Base-by-base conservation (phyloP, 1,140 invertebrate genomes). In the Drosophila nigrodunni region DNA sequence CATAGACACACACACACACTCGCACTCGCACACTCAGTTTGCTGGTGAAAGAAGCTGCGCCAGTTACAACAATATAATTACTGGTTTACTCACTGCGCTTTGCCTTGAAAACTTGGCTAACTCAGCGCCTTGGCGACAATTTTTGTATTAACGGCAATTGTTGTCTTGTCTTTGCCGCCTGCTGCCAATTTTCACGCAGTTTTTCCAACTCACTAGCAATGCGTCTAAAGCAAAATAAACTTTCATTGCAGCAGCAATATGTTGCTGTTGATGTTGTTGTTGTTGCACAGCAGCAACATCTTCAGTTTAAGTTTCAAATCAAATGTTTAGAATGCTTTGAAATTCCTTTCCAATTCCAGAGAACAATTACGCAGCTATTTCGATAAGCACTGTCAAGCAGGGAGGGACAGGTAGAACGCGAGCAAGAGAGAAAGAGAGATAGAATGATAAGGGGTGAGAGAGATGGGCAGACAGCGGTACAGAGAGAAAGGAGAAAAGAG, bases 81-180 rank as follows among this genome's bases (percentile, higher is more conserved):
- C 86, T 80, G 80, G 83, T 88, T 88, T 76, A 52, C 74, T 52
- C 73, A 21, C 35, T n/a, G 8, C 39, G 50, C 57, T 25, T 39
- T 61, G 55, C 37, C 43, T 55, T 74, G 60, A 54, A 30, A 47
- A 47, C 44, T 5, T 7, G 10, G 49, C 49, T 50, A 5, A 25
- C 46, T 57, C 60, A 73, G 55, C 70, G 64, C 62, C 73, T 83
- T 87, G 83, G 83, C 83, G 83, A 89, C 86, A 90, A 90, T 89
- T 85, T 81, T 30, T 67, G 85, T 85, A 89, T 89, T 89, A 88
- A 88, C 80, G 85, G 80, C 85, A 89, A 89, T 89, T 89, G 85
- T 89, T 65, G 85, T 73, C 61, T 89, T 89, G 85, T 89, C 68
- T 90, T 73, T 66, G 77, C 85, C 83, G 73, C 80, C 77, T 78